These are phyloP conservation scores for Actinostola sp. DNA, from an alignment of 92 coral and sea anemone species.

Conservation along the genomic window DNA sequence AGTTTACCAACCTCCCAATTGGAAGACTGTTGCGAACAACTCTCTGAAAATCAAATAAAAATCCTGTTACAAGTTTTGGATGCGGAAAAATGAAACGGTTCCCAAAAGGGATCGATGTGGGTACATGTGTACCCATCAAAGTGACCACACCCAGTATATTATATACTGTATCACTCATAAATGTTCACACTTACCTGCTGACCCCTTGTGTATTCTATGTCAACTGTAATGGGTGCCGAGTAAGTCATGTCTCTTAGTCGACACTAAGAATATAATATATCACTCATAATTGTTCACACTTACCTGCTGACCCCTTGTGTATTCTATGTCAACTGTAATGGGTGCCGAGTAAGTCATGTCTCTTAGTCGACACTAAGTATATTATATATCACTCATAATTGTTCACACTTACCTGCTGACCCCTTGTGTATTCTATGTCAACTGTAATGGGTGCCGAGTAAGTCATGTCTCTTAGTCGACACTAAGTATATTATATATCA, in stretches of 20 bases:
- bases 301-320: constrained; percentile 97
- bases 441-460: constrained; percentile 98
- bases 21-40: constrained; percentile 86
- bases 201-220: constrained; percentile 97
- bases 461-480: constrained; percentile 98
- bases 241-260: constrained; percentile 95
- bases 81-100: neutral
- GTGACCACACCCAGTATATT: no score
- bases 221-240: constrained; percentile 98
- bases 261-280: no score
- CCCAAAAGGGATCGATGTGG: neutral
- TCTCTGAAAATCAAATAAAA: constrained; percentile 56
- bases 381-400: no score
- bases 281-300: no score
- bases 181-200: constrained; percentile 88
- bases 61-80: neutral
- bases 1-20: constrained; percentile 72
- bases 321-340: constrained; percentile 96
- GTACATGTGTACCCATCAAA: no score
- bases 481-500: no score
- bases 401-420: constrained; percentile 76
- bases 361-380: constrained; percentile 84
- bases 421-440: constrained; percentile 97
- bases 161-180: no score
- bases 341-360: constrained; percentile 99